Conservation (phyloP, 2,888 invertebrate species). For the Melinaea menophilus region DNA sequence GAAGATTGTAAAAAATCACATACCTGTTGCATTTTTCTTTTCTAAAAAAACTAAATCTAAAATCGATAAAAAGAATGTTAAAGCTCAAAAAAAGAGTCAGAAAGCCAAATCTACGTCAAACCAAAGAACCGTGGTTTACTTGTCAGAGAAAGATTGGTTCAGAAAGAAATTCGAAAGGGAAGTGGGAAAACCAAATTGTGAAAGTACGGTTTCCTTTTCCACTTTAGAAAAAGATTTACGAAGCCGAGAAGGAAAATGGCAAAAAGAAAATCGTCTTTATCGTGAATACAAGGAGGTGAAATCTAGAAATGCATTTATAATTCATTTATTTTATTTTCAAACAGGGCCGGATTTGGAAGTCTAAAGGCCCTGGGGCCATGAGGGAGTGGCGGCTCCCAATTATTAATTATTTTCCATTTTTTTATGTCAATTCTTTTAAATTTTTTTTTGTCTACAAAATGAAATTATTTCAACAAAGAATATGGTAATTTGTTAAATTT, state of each 20-base stretch:
- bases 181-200: slow-evolving; percentile 22
- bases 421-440: too few species aligned
- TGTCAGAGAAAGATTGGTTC: slow-evolving; percentile 29
- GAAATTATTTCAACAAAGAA: too few species aligned
- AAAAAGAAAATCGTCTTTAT: slow-evolving; percentile 9
- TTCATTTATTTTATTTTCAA: too few species aligned
- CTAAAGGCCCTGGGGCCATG: too few species aligned
- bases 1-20: background rate
- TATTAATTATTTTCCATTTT: too few species aligned
- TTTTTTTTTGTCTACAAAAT: too few species aligned
- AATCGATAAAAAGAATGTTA: too few species aligned
- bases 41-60: too few species aligned
- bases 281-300: background rate
- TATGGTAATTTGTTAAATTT: too few species aligned
- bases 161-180: slow-evolving; percentile 30
- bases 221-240: background rate
- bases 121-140: background rate
- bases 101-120: background rate
- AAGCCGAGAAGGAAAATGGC: background rate
- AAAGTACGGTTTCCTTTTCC: background rate
- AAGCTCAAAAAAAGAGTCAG: background rate
- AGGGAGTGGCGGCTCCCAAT: too few species aligned
- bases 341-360: too few species aligned
- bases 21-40: background rate
- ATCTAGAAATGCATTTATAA: too few species aligned